Conservation (phyloP, 2,888 invertebrate genomes). For the Ophioninae sp. region DNA sequence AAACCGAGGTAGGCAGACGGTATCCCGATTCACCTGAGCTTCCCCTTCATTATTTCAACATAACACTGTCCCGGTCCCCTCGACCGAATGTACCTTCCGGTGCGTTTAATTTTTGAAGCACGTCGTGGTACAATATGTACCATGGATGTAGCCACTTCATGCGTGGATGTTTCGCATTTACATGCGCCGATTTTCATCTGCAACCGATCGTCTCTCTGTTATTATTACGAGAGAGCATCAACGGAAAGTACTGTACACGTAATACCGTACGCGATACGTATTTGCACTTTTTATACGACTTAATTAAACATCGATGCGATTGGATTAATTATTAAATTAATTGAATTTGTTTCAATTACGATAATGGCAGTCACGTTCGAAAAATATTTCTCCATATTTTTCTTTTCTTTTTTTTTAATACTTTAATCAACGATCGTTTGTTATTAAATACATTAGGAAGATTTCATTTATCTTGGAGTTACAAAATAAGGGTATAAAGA, state of each 20-base stretch:
- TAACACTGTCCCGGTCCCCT: neutral
- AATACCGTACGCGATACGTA: neutral
- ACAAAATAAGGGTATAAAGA: neutral
- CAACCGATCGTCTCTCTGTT: slow-evolving; percentile 3
- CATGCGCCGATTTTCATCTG: neutral
- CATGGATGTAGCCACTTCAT: slow-evolving; percentile 16
- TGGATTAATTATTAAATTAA: neutral
- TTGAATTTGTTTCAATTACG: too few relatives aligned
- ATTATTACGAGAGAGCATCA: neutral
- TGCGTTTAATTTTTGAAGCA: slow-evolving; percentile 4
- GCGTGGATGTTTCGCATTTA: neutral
- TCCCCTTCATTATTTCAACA: neutral
- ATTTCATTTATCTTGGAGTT: too few relatives aligned
- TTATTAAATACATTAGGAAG: neutral
- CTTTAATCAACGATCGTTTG: neutral
- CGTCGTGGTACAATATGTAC: slow-evolving; percentile 1
- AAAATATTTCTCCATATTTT: too few relatives aligned
- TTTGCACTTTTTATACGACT: neutral
- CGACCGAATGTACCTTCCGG: neutral
- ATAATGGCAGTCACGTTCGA: too few relatives aligned
- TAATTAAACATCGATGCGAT: neutral
- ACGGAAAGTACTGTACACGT: neutral
- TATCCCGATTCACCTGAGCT: slow-evolving; percentile 12
- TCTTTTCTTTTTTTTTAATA: too few relatives aligned
- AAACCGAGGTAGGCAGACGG: slow-evolving; percentile 5